Percentiles rank a stretch among this genome's conserved stretches.
Evolutionary conservation across 30 jellyfish, hydroid and myxozoan species (phyloP).

Genomic region (Morbakka virulenta): DNA sequence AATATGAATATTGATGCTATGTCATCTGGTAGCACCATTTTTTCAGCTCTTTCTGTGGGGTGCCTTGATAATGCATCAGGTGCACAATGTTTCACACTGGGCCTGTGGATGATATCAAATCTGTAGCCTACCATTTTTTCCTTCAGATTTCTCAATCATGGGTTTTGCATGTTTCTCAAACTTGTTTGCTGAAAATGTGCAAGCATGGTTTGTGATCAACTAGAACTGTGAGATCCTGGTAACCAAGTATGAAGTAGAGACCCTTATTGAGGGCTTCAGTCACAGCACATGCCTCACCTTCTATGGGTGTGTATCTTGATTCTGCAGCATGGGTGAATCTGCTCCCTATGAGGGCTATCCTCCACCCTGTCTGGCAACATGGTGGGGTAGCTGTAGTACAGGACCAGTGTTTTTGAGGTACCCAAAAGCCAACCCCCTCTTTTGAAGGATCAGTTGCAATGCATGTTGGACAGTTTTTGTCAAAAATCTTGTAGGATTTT

Average conservation of each 20-base stretch:
- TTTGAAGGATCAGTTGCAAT: conserved; percentile 24
- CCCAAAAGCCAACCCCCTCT: conserved; percentile 23
- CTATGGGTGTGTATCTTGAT: conserved; percentile 43
- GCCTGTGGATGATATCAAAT: background rate
- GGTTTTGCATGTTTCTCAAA: conserved; percentile 22
- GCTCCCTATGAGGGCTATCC: background rate
- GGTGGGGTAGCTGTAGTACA: background rate
- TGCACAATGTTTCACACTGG: background rate
- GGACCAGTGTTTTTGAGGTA: conserved; percentile 19
- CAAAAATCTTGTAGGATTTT: background rate
- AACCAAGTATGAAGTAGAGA: conserved; percentile 43
- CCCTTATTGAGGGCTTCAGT: conserved; percentile 36
- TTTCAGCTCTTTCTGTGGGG: too few relatives aligned
- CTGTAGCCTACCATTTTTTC: conserved; percentile 18
- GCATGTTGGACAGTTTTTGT: conserved; percentile 22
- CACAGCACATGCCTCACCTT: conserved; percentile 53
- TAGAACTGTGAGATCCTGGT: conserved; percentile 2
- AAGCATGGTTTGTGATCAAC: conserved; percentile 43
- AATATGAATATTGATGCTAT: too few relatives aligned
- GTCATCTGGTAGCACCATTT: too few relatives aligned
- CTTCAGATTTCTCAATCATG: conserved; percentile 12
- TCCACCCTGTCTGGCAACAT: conserved; percentile 27
- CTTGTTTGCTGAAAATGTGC: conserved; percentile 18
- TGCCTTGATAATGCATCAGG: too few relatives aligned
- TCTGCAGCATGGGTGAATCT: conserved; percentile 33